Evolutionary conservation across 2,797 vertebrate species (phyloP).

Genomic region (Pseudotriccus pelzelni): DNA sequence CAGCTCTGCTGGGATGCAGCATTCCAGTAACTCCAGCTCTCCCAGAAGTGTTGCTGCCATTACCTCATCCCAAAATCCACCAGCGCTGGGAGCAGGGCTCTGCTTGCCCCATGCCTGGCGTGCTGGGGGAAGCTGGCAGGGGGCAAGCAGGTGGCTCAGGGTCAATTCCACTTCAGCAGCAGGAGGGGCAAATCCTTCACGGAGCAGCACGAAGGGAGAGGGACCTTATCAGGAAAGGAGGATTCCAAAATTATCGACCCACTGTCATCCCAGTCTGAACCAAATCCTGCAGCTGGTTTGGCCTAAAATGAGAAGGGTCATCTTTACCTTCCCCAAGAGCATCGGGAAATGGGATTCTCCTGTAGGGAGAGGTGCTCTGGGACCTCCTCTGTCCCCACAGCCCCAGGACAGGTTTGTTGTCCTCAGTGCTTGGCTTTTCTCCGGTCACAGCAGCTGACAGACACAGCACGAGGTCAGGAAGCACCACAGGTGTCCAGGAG

Average conservation of each 20-base stretch:
- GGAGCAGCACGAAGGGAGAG: not conserved
- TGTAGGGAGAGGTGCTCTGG: accelerated
- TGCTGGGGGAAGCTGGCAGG: not conserved
- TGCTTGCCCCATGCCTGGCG: not conserved
- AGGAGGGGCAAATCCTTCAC: not conserved
- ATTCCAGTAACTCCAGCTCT: not conserved
- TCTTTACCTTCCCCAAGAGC: not conserved
- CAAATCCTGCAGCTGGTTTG: accelerated
- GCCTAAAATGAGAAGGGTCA: not conserved
- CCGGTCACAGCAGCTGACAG: not conserved
- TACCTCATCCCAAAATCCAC: not conserved
- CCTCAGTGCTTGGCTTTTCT: not conserved
- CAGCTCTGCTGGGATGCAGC: not conserved
- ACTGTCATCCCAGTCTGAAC: accelerated
- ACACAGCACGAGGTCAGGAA: not conserved
- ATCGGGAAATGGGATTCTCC: accelerated
- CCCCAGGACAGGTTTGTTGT: accelerated
- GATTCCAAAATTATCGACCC: not conserved
- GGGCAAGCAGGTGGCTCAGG: not conserved
- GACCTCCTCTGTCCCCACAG: not conserved
- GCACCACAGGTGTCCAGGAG: not conserved
- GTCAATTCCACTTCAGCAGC: accelerated
- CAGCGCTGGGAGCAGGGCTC: accelerated
- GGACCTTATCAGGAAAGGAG: not conserved
- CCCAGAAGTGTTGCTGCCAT: accelerated